Evolutionary conservation across 2,113 vertebrate genomes (phyloP).

Genomic region (Eleginops maclovinus): DNA sequence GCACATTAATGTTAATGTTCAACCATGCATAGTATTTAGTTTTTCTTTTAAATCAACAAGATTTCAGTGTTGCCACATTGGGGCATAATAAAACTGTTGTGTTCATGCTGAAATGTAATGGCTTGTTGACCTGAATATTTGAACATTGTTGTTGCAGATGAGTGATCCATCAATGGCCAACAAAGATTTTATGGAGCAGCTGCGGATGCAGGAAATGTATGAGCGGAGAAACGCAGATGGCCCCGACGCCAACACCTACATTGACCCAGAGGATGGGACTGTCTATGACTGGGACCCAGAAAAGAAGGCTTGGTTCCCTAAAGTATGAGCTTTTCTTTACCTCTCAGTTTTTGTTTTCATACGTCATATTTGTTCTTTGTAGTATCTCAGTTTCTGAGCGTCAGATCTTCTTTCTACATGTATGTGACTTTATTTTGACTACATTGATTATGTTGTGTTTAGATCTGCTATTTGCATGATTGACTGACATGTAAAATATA

Average conservation of each 20-base stretch:
- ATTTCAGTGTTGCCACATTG: neutral
- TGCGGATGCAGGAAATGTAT: conserved; percentile 91
- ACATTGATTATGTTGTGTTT: no score
- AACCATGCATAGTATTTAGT: neutral
- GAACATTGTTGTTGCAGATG: conserved; percentile 65
- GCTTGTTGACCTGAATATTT: neutral
- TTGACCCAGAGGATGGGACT: conserved; percentile 89
- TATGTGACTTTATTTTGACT: neutral
- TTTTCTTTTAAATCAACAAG: no score
- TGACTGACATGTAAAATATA: neutral
- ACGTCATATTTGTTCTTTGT: neutral
- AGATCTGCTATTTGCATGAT: neutral
- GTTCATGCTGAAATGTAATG: neutral
- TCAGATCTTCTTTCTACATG: neutral
- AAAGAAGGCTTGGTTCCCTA: conserved; percentile 97
- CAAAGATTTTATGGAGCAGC: conserved; percentile 92
- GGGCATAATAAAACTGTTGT: neutral
- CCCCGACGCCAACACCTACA: conserved; percentile 84
- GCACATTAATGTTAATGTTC: neutral
- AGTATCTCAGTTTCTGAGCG: neutral
- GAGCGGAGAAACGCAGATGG: conserved; percentile 69
- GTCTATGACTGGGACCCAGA: conserved; percentile 95
- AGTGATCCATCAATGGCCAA: conserved; percentile 79
- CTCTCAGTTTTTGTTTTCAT: neutral
- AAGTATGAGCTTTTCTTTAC: conserved; percentile 79